Percentiles rank a stretch among this genome's conserved stretches.
Conservation (phyloP, 2,888 invertebrate genomes). For the Agriotes lineatus region DNA sequence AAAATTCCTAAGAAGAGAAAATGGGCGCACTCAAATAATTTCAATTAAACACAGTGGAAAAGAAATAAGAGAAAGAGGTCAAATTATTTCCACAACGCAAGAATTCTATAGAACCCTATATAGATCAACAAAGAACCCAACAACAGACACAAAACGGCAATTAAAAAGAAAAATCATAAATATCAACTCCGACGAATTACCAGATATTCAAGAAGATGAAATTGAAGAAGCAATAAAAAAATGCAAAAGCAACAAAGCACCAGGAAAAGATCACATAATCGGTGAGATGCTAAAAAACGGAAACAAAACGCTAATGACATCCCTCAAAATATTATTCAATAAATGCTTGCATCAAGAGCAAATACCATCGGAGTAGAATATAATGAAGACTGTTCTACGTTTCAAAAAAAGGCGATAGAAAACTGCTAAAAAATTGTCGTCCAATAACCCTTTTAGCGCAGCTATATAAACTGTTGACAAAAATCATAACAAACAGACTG, state of each 20-base stretch:
- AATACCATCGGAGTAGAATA: not conserved
- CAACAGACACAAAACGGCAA: not conserved
- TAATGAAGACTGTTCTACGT: not conserved
- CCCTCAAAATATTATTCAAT: not conserved
- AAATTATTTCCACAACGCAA: no score
- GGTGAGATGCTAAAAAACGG: not conserved
- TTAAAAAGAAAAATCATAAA: not conserved
- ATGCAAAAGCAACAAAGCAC: not conserved
- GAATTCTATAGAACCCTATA: no score
- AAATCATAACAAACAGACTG: not conserved
- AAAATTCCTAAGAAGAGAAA: not conserved
- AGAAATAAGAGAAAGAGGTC: not conserved
- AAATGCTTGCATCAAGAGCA: not conserved
- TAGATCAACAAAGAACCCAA: not conserved
- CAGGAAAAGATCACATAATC: not conserved
- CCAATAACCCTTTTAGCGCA: not conserved
- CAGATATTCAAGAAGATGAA: not conserved
- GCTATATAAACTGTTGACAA: slow-evolving; percentile 1
- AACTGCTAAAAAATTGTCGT: not conserved
- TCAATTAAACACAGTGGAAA: no score
- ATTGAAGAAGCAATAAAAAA: not conserved
- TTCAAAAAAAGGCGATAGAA: not conserved
- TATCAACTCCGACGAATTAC: not conserved
- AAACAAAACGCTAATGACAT: not conserved
- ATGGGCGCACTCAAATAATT: not conserved